A percentile compares a stretch with the other conserved stretches of the same genome.
Evolutionary conservation across 1,140 invertebrate species (phyloP).

Genomic region (Caerostris darwini): DNA sequence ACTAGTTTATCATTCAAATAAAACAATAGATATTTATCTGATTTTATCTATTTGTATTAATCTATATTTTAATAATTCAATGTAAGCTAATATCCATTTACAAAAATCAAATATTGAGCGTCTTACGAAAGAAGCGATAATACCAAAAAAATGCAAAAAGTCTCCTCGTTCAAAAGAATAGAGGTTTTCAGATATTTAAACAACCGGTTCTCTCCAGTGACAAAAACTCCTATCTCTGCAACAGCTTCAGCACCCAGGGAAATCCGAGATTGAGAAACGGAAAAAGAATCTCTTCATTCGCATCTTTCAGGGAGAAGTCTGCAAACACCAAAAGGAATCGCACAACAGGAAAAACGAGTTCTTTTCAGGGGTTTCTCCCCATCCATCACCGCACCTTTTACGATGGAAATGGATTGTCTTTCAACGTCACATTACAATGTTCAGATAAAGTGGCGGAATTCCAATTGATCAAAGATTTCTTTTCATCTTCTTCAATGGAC

Average conservation of each 20-base stretch:
- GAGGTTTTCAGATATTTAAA: background rate
- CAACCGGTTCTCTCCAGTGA: background rate
- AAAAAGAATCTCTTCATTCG: constrained; percentile 28
- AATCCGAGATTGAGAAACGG: constrained; percentile 38
- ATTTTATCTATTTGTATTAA: no score
- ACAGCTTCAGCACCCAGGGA: background rate
- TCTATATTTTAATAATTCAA: no score
- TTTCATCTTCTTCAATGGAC: background rate
- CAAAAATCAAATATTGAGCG: no score
- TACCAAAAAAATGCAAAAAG: background rate
- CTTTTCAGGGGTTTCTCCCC: background rate
- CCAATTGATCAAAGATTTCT: constrained; percentile 22
- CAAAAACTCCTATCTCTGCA: background rate
- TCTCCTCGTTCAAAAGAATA: background rate
- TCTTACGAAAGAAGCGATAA: background rate
- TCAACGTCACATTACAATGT: background rate
- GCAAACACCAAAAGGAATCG: constrained; percentile 19
- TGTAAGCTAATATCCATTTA: no score
- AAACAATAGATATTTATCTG: no score
- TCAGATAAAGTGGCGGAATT: constrained; percentile 46
- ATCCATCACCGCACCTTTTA: constrained; percentile 59
- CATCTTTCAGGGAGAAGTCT: background rate
- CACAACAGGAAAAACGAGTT: constrained; percentile 54
- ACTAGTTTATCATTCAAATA: no score
- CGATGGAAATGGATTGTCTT: constrained; percentile 68